phyloP scores from a whole-genome alignment of 2,797 vertebrate species.

The Molossus alvarezi region DNA sequence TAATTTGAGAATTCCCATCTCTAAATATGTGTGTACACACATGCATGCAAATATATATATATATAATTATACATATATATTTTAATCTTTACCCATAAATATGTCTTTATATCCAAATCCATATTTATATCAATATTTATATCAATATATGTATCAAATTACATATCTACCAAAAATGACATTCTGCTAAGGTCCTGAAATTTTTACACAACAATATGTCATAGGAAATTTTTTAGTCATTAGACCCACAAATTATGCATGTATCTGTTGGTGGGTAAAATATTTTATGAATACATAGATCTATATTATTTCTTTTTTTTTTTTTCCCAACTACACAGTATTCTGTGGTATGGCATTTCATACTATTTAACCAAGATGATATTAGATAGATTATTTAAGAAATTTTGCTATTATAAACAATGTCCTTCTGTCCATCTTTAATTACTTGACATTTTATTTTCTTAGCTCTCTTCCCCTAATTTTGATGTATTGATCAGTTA shows the following conservation, averaged over 20 bases:
- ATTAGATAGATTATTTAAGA: neutral
- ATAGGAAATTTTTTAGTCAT: neutral
- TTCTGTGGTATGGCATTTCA: neutral
- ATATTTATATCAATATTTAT: neutral
- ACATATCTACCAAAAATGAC: neutral
- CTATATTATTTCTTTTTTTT: neutral
- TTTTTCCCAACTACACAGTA: neutral
- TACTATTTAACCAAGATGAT: neutral
- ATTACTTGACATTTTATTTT: conserved; percentile 1
- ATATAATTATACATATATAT: neutral
- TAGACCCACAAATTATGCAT: neutral
- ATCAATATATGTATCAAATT: neutral
- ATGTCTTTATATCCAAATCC: neutral
- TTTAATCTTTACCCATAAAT: neutral
- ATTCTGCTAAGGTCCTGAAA: neutral
- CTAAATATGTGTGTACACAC: neutral
- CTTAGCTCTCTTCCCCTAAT: neutral
- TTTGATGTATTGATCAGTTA: neutral
- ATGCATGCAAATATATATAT: neutral
- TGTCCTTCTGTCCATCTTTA: neutral
- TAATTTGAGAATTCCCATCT: neutral
- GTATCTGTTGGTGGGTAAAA: neutral
- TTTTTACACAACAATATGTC: neutral
- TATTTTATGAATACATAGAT: neutral
- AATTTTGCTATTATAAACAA: neutral